Evolutionary conservation across 2,888 invertebrate species (phyloP), one percentile per base, ranked within the genome.

Genomic region (Ditula angustiorana): DNA sequence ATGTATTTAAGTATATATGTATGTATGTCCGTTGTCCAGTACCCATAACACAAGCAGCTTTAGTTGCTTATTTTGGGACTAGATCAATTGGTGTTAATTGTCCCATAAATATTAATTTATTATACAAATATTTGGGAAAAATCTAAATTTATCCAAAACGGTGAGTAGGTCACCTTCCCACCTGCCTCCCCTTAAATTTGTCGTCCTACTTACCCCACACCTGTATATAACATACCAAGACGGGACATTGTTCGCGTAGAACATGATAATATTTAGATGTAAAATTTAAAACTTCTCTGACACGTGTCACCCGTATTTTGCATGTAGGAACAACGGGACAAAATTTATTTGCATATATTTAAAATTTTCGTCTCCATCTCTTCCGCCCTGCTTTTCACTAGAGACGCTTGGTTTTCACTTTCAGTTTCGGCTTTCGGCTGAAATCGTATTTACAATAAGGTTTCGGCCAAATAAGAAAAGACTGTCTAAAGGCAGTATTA

Each of bases 261-360:
- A 47, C n/a, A 49, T 21, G 50, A 41, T 37, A 46, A 50, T 35
- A 59, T 60, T 50, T 41, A 41, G 50, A 60, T 60, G 41, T 13
- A 21, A 50, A 52, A 60, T 41, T 60, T 21, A 28, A 52, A 60
- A 50, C 21, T 60, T 50, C 28, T 7, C 49, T 13, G 8, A 44
- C 60, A 52, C 21, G 60, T 37, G 28, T 21, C 37, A 33, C 13
- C 33, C 47, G 10, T 19, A 13, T 60, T 60, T 28, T 33, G 37
- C 35, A 35, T 61, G 61, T 55, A 46, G 56, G 62, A 55, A 62
- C 62, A 56, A 62, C 60, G 41, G n/a, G 37, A 30, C 52, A 23
- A 62, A 62, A 49, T 50, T 13, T 62, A 62, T 62, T 62, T 62
- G 56, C 62, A 62, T 62, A 49, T 13, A 56, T 49, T 62, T 37